Conservation (phyloP, 2,888 invertebrate genomes). For the Rhamnusium bicolor region DNA sequence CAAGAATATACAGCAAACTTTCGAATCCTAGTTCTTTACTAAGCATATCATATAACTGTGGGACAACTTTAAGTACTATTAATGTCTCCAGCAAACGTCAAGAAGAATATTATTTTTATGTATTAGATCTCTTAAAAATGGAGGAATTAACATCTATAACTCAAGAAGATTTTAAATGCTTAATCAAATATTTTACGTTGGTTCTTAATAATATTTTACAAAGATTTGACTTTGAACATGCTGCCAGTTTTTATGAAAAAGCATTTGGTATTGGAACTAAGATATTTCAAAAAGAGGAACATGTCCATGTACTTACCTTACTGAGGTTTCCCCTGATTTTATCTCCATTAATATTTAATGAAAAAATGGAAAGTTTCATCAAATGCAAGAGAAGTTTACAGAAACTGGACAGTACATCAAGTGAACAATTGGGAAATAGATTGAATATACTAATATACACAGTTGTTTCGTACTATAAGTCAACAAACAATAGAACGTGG, state of each 20-base stretch:
- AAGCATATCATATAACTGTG: constrained; percentile 32
- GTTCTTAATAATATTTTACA: constrained; percentile 37
- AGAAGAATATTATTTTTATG: constrained; percentile 32
- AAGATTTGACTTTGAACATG: constrained; percentile 38
- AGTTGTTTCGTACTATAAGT: constrained; percentile 37
- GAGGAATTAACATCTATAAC: neutral
- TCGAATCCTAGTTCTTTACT: constrained; percentile 14
- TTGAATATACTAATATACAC: constrained; percentile 29
- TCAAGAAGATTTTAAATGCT: constrained; percentile 31
- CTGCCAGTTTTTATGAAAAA: constrained; percentile 32
- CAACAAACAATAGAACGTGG: constrained; percentile 37
- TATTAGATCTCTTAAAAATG: constrained; percentile 12
- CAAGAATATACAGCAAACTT: constrained; percentile 32
- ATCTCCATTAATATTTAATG: constrained; percentile 33
- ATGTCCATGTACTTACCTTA: constrained; percentile 30
- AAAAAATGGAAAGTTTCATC: constrained; percentile 30
- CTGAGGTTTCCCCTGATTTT: constrained; percentile 37
- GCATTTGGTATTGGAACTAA: constrained; percentile 1
- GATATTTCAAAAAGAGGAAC: constrained; percentile 33
- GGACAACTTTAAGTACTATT: constrained; percentile 20
- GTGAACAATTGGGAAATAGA: constrained; percentile 30
- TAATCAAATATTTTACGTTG: constrained; percentile 35
- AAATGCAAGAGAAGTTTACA: constrained; percentile 33
- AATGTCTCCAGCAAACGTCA: constrained; percentile 14
- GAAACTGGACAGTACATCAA: constrained; percentile 18